Evolutionary conservation across 2,113 vertebrate species (phyloP), one percentile per base, ranked within the genome.

Genomic region (Syngnathus typhle): DNA sequence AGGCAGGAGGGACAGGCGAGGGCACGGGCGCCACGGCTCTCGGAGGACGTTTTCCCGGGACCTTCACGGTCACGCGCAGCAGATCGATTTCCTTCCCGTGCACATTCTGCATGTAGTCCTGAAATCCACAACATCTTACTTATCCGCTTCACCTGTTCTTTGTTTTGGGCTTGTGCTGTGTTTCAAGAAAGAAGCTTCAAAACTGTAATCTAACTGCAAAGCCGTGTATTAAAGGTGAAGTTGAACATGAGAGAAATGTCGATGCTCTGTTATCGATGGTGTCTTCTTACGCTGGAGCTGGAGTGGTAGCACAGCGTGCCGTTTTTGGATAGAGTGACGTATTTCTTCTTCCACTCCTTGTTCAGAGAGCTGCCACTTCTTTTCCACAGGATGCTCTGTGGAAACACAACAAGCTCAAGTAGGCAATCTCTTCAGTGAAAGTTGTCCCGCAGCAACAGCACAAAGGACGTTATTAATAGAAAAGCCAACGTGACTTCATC

Each of bases 281-380:
- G 77, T 76, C 60, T 32, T 71, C 95, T 95, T 91, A 98, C 96
- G 1, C 93, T 95, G 85, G 93, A 84, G 89, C 91, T 98, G 79
- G 96, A 94, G 85, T 98, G 94, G 79, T 98, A 98, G 56, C 91
- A 91, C 56, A 98, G 89, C 27, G 94, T 90, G 67, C 96, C 96
- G 0, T 94, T 96, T 88, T 92, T 95, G 73, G 94, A 93, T 76
- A 98, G 80, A 0, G 96, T 98, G 60, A 98, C 96, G 0, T 93
- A 96, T 62, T 98, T 98, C 91, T 98, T 98, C 91, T 98, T 98
- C 96, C 96, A 98, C 80, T 98, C 96, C 85, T 98, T 98, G 78
- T 98, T 98, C 82, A 98, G 91, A 68, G 96, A 97, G 79, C 94
- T 96, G 19, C 95, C 94, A 2, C 96, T 95, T 67, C 94, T 93